Conservation (phyloP, 2,113 vertebrate species). For the Empidonax alnorum region DNA sequence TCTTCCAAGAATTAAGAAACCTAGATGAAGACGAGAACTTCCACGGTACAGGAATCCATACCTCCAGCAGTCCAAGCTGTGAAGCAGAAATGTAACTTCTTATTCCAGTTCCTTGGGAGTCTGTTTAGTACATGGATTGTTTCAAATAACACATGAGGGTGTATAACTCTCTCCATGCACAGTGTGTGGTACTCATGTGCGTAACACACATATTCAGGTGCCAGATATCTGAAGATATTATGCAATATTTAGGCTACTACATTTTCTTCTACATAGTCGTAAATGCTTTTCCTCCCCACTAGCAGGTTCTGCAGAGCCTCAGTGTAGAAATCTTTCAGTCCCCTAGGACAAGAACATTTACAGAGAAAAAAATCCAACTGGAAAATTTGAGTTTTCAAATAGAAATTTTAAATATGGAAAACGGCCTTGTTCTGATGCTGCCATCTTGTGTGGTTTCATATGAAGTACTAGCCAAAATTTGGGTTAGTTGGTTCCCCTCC, state of each 20-base stretch:
- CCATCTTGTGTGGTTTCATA: constrained; percentile 44
- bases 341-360: background rate
- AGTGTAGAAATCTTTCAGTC: background rate
- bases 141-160: background rate
- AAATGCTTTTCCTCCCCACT: background rate
- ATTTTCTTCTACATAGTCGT: background rate
- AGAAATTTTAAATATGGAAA: background rate
- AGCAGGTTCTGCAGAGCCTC: background rate
- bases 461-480: constrained; percentile 10
- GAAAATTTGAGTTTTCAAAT: background rate
- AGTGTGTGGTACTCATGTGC: background rate
- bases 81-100: background rate
- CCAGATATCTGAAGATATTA: background rate
- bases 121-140: background rate
- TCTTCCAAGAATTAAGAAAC: background rate
- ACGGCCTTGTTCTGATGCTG: background rate
- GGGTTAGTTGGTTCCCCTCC: background rate
- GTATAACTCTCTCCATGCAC: background rate
- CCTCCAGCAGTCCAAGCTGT: background rate
- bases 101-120: background rate
- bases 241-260: background rate
- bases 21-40: background rate
- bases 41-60: background rate
- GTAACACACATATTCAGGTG: background rate
- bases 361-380: background rate